A percentile compares a stretch with the other conserved stretches of the same genome.
These are phyloP conservation scores for Lamellibrachia luymesi DNA, from an alignment of 1,140 invertebrate genomes.

Conservation along the genomic window DNA sequence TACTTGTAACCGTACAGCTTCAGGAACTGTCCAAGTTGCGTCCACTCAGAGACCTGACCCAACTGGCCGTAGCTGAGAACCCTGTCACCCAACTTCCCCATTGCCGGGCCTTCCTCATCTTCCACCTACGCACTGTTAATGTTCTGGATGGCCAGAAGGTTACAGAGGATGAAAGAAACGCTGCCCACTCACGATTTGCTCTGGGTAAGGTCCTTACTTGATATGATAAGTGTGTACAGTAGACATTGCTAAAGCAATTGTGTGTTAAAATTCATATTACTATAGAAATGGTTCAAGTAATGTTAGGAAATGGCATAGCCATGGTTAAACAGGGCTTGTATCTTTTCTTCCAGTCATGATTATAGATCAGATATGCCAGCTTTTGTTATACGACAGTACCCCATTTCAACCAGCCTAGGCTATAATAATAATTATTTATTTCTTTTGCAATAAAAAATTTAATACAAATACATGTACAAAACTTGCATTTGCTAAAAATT, in stretches of 20 bases:
- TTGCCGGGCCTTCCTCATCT: conserved; percentile 46
- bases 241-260: not conserved
- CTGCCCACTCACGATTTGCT: conserved; percentile 48
- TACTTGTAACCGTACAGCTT: conserved; percentile 36
- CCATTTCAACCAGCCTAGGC: no score
- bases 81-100: conserved; percentile 48
- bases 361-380: no score
- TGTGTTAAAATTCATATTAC: not conserved
- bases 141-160: conserved; percentile 46
- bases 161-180: conserved; percentile 38
- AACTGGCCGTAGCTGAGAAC: conserved; percentile 49
- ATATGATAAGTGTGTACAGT: not conserved
- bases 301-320: not conserved
- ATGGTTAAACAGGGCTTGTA: not conserved
- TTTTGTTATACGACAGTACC: no score
- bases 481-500: no score
- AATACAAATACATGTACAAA: no score
- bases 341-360: not conserved
- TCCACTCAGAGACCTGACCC: conserved; percentile 44
- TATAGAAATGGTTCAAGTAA: not conserved
- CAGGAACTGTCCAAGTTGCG: conserved; percentile 51
- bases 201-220: conserved; percentile 37
- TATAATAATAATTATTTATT: no score
- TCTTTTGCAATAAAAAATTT: no score
- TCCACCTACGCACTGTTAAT: conserved; percentile 49